phyloP scores from a whole-genome alignment of 2,113 vertebrate genomes.

The Stomatorhinus ivindoensis region DNA sequence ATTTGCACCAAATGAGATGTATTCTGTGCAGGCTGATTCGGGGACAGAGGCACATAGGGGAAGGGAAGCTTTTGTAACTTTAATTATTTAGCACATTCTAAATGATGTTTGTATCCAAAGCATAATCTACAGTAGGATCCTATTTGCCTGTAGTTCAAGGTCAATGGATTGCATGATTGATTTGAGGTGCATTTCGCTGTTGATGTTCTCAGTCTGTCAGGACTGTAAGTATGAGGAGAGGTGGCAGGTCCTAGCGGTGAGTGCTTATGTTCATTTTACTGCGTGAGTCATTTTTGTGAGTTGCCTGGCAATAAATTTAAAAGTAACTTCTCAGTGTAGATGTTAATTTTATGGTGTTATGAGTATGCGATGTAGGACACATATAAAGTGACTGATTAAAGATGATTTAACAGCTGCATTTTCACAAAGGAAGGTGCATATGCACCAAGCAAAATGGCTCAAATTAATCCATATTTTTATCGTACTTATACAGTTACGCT shows the following conservation, averaged over 20 bases:
- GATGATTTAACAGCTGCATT: not conserved
- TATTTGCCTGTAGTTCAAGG: constrained; percentile 25
- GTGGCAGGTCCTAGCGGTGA: not conserved
- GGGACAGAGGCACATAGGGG: constrained; percentile 37
- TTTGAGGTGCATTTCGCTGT: not conserved
- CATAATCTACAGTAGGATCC: constrained; percentile 35
- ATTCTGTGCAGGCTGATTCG: constrained; percentile 40
- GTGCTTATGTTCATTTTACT: constrained; percentile 4
- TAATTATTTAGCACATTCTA: constrained; percentile 48
- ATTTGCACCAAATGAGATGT: constrained; percentile 63
- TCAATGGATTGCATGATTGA: constrained; percentile 18
- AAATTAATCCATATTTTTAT: constrained; percentile 71
- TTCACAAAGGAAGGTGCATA: constrained; percentile 54
- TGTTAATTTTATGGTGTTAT: constrained; percentile 1
- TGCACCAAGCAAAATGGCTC: constrained; percentile 63
- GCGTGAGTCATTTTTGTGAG: not conserved
- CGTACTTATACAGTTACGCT: constrained; percentile 61
- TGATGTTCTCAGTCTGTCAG: not conserved
- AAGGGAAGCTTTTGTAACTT: constrained; percentile 42
- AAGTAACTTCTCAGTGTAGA: not conserved
- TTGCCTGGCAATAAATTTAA: not conserved
- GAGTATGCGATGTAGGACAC: not conserved
- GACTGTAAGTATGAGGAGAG: not conserved
- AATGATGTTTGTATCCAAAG: constrained; percentile 34
- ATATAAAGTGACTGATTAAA: constrained; percentile 5